Evolutionary conservation across 2,797 vertebrate genomes (phyloP).

Genomic region (Fundulus diaphanus): DNA sequence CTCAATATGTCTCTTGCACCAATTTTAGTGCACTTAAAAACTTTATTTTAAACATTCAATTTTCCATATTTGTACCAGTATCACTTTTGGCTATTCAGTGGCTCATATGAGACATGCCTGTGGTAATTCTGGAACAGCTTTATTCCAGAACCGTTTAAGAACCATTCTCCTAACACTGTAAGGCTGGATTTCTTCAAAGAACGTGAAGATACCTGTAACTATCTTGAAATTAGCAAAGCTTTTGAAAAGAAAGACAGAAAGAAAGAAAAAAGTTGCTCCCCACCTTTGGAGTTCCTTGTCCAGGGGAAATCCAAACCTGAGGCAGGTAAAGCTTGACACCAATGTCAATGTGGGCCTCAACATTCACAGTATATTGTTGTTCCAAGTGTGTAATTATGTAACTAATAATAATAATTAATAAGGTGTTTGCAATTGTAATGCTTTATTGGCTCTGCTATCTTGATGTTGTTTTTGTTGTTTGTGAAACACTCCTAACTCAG

Average conservation of each 20-base stretch:
- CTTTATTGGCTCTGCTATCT: not conserved
- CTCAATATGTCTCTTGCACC: not conserved
- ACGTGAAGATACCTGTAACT: not conserved
- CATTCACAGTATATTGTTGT: not conserved
- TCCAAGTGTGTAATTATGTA: not conserved
- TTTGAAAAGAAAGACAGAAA: not conserved
- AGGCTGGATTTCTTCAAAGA: not conserved
- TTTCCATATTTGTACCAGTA: too few species aligned
- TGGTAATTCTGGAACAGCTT: too few species aligned
- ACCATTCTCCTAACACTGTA: not conserved
- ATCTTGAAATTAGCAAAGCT: not conserved
- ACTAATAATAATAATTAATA: not conserved
- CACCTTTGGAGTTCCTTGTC: not conserved
- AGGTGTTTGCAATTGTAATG: not conserved
- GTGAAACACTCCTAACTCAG: not conserved
- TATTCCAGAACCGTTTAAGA: too few species aligned
- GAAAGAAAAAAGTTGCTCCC: not conserved
- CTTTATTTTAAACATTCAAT: too few species aligned
- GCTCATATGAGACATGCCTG: not conserved
- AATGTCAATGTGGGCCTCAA: not conserved
- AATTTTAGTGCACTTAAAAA: not conserved
- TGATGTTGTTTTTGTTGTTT: not conserved
- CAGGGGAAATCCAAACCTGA: not conserved
- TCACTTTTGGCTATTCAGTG: not conserved
- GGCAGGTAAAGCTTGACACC: not conserved